Evolutionary conservation across 2,888 invertebrate genomes (phyloP), one percentile per base, ranked within the genome.

Genomic region (Junonia oenone): DNA sequence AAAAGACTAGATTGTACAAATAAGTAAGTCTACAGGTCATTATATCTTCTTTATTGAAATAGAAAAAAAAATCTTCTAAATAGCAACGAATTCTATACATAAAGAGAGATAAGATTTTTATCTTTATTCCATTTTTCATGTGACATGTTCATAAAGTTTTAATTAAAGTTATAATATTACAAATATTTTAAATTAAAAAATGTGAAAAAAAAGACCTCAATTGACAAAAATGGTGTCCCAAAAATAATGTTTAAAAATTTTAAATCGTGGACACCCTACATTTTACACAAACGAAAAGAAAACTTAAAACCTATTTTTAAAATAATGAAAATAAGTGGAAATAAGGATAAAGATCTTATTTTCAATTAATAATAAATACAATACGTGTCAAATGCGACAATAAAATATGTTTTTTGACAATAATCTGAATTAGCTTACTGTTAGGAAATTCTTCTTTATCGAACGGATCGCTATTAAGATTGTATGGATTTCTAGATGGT

Each of bases 1-100:
- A 71, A 77, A 87, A 86, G 85, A 86, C 86, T 86, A 86, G 85
- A 83, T 69, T 81, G 83, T 84, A 84, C 81, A 83, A 82, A 83
- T 66, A 66, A 68, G 66, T 65, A 43, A 43, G 66, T 67, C 62
- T 55, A 62, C 58, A 55, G 62, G 66, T 61, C 64, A 11, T 38
- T 38, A 64, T 52, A 62, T 63, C 51, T 46, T 56, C 40, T 58
- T 59, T 61, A 56, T 59, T 45, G 38, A 57, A 57, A 61, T 62
- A 59, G 49, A 51, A 51, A 55, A 31, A 11, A 61, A 55, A 50
- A 60, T 60, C 63, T 55, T 60, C 58, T 53, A 53, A 54, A 48
- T 63, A 59, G 59, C 60, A 61, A 56, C 58, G 58, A 63, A 66
- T 45, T 53, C 38, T 58, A 54, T 56, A 55, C 51, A 26, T 33